phyloP scores from a whole-genome alignment of 1,140 invertebrate species.

The Calliopsis andreniformis region DNA sequence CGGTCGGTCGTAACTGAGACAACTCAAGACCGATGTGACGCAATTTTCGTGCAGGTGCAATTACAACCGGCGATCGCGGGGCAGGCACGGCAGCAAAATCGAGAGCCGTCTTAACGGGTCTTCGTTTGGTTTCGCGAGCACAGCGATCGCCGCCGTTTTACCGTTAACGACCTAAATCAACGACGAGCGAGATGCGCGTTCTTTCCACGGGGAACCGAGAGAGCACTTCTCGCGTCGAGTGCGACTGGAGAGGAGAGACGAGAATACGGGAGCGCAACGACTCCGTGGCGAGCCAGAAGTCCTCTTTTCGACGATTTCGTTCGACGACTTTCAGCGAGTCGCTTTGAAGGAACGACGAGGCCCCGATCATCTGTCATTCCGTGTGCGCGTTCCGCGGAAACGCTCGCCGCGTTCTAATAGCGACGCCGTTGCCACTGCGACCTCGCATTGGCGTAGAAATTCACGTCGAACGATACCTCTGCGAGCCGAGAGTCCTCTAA shows the following conservation, averaged over 20 bases:
- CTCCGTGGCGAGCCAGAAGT: constrained; percentile 19
- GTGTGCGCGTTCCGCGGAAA: neutral
- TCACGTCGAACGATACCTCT: too few species aligned
- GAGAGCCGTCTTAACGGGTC: constrained; percentile 66
- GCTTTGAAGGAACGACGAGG: neutral
- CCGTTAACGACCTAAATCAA: constrained; percentile 75
- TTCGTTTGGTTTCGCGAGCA: constrained; percentile 66
- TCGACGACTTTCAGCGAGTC: constrained; percentile 32
- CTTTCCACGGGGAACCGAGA: constrained; percentile 44
- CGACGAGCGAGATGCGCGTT: constrained; percentile 50
- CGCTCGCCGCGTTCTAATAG: constrained; percentile 15
- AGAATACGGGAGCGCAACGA: constrained; percentile 9
- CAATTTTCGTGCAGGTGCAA: constrained; percentile 56
- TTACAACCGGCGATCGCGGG: constrained; percentile 29
- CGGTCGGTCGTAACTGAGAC: neutral
- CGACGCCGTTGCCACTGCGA: neutral
- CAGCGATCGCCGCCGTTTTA: constrained; percentile 64
- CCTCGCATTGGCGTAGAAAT: constrained; percentile 12
- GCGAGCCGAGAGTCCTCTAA: too few species aligned
- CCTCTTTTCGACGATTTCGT: constrained; percentile 36
- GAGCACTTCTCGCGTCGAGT: constrained; percentile 50
- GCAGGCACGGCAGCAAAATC: constrained; percentile 60
- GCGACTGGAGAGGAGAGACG: constrained; percentile 4
- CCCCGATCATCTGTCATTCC: constrained; percentile 15
- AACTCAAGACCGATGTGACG: constrained; percentile 29